Evolutionary conservation across 2,888 invertebrate genomes (phyloP), one percentile per base, ranked within the genome.

Genomic region (Priocnemis perturbator): DNA sequence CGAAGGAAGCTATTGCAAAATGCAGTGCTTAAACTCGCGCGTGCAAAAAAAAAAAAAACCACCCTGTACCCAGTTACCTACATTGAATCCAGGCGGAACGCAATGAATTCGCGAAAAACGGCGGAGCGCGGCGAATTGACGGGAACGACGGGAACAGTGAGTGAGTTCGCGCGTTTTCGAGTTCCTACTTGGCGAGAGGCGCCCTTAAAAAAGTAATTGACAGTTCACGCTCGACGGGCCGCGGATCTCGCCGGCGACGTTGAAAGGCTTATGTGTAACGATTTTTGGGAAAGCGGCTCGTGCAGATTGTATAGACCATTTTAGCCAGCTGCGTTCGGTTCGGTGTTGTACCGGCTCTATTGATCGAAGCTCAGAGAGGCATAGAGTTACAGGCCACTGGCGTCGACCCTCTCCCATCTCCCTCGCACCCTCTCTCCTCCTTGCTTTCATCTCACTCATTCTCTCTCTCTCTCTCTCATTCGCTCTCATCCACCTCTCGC

Each of bases 311-410:
- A 76, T 76, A 73, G 77, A 81, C 78, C 75, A 80, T 84, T 84
- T 83, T 77, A 85, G 78, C 82, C 83, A 81, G 82, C 81, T 81
- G 84, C 81, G 81, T 84, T 79, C 80, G 81, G 81, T 83, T 84
- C 84, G 78, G 81, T 83, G 83, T 84, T 83, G 83, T 83, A 82
- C 81, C 83, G 83, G 80, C 81, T 85, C 86, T 87, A 87, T 87
- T 87, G 87, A 87, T 87, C 87, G 85, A 85, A 85, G 82, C 84
- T 82, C 82, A 81, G 83, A 83, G 84, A 82, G 79, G 85, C 85
- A 86, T 86, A 85, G 84, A 86, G 86, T 86, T 87, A 87, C 87
- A 87, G 85, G 83, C 86, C 83, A 85, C 85, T 85, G 85, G 86
- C 86, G 85, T 85, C 85, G 85, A 78, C 79, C 71, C 67, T 65